phyloP scores from a whole-genome alignment of 2,888 invertebrate species.

The Pseudeuparius sepicola region DNA sequence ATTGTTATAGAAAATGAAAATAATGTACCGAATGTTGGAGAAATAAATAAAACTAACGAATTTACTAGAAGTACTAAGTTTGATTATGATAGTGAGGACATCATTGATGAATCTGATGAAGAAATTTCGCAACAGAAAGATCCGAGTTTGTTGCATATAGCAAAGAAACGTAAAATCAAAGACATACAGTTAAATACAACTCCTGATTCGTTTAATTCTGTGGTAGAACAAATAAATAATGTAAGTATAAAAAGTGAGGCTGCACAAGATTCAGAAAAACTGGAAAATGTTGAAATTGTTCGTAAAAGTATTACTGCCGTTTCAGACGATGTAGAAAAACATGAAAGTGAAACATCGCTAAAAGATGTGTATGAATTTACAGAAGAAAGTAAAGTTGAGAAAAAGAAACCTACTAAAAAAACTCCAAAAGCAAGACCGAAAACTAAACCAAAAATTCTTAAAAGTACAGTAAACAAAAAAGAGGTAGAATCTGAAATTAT shows the following conservation, averaged over 20 bases:
- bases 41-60: constrained; percentile 4
- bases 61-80: constrained; percentile 21
- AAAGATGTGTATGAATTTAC: too few species aligned
- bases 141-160: constrained; percentile 24
- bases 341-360: too few species aligned
- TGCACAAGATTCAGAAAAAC: too few species aligned
- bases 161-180: constrained; percentile 31
- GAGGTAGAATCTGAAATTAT: not conserved
- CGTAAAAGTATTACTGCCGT: too few species aligned
- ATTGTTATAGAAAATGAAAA: constrained; percentile 19
- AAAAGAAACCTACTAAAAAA: constrained; percentile 5
- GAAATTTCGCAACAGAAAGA: constrained; percentile 21
- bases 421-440: not conserved
- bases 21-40: constrained; percentile 4
- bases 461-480: constrained; percentile 1
- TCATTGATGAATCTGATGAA: constrained; percentile 42
- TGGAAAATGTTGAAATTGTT: too few species aligned
- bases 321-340: too few species aligned
- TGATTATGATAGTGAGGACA: constrained; percentile 56
- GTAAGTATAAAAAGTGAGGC: too few species aligned
- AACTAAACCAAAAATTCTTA: constrained; percentile 4
- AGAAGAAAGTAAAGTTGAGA: not conserved
- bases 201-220: too few species aligned
- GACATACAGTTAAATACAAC: too few species aligned
- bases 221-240: too few species aligned